phyloP scores from a whole-genome alignment of 2,113 vertebrate genomes.

The Nansenia antarctica region DNA sequence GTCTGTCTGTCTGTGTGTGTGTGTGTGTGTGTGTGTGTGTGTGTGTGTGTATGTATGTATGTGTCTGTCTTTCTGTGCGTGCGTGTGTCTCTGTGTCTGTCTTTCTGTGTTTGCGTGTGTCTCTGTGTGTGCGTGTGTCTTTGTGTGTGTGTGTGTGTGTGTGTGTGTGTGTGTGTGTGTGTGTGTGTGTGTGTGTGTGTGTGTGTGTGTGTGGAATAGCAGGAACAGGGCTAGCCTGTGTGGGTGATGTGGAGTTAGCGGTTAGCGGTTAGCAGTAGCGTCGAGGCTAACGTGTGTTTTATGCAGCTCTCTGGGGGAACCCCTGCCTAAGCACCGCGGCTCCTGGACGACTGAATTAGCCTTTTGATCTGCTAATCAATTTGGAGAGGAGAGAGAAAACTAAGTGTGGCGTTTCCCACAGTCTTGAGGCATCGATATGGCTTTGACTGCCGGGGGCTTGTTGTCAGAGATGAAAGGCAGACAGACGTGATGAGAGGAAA shows the following conservation, averaged over 20 bases:
- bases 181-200: no score
- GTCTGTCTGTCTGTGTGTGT: no score
- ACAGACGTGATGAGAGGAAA: constrained; percentile 37
- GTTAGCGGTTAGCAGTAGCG: no score
- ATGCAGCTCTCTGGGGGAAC: constrained; percentile 52
- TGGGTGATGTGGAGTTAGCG: constrained; percentile 50
- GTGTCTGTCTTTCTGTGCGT: no score
- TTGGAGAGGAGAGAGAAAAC: constrained; percentile 64
- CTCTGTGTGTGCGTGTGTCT: no score
- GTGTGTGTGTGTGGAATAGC: constrained; percentile 14
- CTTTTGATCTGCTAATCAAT: constrained; percentile 74
- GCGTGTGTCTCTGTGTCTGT: no score
- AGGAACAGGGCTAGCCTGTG: constrained; percentile 30
- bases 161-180: no score
- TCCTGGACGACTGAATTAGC: constrained; percentile 70
- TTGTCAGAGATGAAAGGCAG: constrained; percentile 15
- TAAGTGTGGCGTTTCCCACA: constrained; percentile 47
- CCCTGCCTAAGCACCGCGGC: constrained; percentile 51
- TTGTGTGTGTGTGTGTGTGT: no score
- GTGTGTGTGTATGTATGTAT: background rate
- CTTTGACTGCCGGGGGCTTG: constrained; percentile 18
- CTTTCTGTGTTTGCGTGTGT: no score
- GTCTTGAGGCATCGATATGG: constrained; percentile 36
- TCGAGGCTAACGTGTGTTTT: constrained; percentile 56
- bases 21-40: no score